phyloP scores from a whole-genome alignment of 2,113 vertebrate species.

The Muntiacus muntjak region DNA sequence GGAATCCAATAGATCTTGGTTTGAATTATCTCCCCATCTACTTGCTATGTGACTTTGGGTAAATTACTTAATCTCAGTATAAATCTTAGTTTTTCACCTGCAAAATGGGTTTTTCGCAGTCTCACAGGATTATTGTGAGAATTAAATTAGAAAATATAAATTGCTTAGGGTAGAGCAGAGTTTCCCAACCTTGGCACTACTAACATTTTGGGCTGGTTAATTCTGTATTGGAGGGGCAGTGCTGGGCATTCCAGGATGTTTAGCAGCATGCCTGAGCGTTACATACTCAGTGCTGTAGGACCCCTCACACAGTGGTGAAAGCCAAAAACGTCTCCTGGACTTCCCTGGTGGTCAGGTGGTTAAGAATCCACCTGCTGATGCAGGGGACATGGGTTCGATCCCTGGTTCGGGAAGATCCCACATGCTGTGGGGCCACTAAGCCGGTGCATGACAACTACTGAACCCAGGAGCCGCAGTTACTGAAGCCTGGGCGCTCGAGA shows the following conservation, averaged over 20 bases:
- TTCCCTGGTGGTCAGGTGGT: neutral
- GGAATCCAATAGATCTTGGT: neutral
- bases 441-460: neutral
- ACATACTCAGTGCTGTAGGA: neutral
- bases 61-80: neutral
- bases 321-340: neutral
- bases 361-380: neutral
- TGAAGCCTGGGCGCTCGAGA: neutral
- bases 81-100: neutral
- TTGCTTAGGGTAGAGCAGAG: neutral
- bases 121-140: neutral
- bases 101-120: neutral
- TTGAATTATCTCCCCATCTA: neutral
- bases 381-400: neutral
- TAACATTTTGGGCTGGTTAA: neutral
- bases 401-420: neutral
- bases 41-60: neutral
- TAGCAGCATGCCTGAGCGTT: neutral
- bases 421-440: neutral
- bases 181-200: neutral
- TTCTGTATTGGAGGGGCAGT: neutral
- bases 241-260: neutral
- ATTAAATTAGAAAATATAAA: neutral
- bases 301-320: neutral
- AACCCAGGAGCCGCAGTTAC: neutral